Evolutionary conservation across 2,797 vertebrate genomes (phyloP), one percentile per base, ranked within the genome.

Genomic region (Sebastes iracundus): DNA sequence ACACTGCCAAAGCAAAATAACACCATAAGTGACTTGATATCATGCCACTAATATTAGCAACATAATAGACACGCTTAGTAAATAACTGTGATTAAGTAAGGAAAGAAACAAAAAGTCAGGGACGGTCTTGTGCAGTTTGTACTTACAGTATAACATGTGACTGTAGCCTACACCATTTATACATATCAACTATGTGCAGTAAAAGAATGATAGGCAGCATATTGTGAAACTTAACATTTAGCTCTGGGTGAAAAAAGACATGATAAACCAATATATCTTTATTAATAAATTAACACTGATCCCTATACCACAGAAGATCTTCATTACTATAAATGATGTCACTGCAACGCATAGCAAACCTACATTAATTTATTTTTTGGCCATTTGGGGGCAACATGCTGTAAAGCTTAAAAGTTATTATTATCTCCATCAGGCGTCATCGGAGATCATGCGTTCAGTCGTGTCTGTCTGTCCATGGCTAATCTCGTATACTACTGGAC

Each of bases 1-100:
- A 8, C 46, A 8, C 46, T 69, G 79, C 68, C 84, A 84, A 82
- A 75, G 55, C 56, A 68, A 61, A 72, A 82, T 6, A 23, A 23
- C 32, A 67, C 55, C 70, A 70, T 73, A 55, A 68, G 10, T 13
- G 32, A 30, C 59, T 56, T 61, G 9, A 69, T 38, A 77, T 82
- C 49, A 52, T 73, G 55, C 65, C 32, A 53, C 75, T 33, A 80
- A 74, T 72, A 75, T 66, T 33, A 82, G 81, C 2, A 65, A 49
- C 61, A 61, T 42, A 22, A 70, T 27, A 59, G 33, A 75, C 25
- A 13, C 7, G 32, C 35, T 16, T 3, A 22, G 7, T 60, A 2
- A 35, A 62, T 8, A 14, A 16, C 22, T 58, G 22, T 6, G 11
- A 75, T 56, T 14, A 35, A 38, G 38, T 53, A 32, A 32, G 23